Base-by-base conservation (phyloP, 2,888 invertebrate species). In the Idaea biselata region DNA sequence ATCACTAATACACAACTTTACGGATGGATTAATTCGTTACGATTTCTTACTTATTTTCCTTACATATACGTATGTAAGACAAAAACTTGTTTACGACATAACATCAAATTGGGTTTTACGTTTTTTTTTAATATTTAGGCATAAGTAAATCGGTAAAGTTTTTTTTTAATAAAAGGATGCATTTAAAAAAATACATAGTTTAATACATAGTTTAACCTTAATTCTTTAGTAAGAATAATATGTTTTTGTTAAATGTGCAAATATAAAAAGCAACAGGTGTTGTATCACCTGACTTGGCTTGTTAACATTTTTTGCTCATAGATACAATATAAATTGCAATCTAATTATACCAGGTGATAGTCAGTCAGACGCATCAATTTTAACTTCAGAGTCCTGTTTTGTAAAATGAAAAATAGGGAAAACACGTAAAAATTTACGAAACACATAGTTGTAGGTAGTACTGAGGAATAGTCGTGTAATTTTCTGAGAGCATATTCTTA, bases 11-110 rank as follows among this genome's bases (percentile, higher is more conserved):
- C 78, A 68, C 78, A 68, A 68, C 77, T 78, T 81, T 78, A 81
- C 74, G 81, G 76, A 66, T 74, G 72, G 77, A 78, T 73, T 72
- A 74, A 82, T 83, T 84, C 77, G 80, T 80, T 80, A 81, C 79
- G 79, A 80, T 81, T 79, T 82, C 78, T 73, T 76, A 75, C 64
- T 72, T 73, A 79, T 82, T 80, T 77, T 72, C 76, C 76, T 25
- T 25, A 25, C 25, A 25, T 25, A 25, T 25, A 25, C 25, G 25
- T 25, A 25, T 25, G 25, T 25, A 25, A 7, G 14, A 33, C 33
- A 33, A 33, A 33, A 33, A 33, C 33, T 33, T 72, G 67, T 68
- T 63, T 60, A 64, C 64, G 61, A 44, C 56, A 5, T 18, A 17
- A 17, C 16, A 18, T 44, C 32, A 18, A 58, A 66, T 61, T 62